These are phyloP conservation scores for Cephus pygmeus DNA, from an alignment of 2,888 invertebrate genomes.

Conservation along the genomic window DNA sequence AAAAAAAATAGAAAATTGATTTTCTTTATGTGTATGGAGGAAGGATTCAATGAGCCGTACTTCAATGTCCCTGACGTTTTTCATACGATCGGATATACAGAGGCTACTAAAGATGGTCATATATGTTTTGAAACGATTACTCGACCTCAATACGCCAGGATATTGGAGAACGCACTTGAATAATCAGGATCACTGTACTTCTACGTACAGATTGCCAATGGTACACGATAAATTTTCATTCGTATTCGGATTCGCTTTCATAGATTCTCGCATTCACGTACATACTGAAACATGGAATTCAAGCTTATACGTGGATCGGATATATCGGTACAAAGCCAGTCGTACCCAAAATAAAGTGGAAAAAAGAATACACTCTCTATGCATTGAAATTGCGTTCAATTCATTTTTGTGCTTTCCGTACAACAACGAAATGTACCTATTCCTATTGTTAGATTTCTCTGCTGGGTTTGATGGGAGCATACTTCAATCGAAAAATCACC, in stretches of 20 bases:
- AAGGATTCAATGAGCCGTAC: not conserved
- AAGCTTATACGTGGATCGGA: not conserved
- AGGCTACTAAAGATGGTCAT: not conserved
- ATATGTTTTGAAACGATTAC: not conserved
- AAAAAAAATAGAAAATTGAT: too few relatives aligned
- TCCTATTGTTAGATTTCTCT: not conserved
- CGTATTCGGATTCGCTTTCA: not conserved
- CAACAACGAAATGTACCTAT: not conserved
- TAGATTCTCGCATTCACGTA: not conserved
- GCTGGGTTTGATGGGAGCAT: not conserved
- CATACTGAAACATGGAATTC: not conserved
- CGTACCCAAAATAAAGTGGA: not conserved
- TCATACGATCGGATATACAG: not conserved
- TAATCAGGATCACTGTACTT: not conserved
- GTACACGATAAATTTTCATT: not conserved
- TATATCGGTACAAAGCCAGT: not conserved
- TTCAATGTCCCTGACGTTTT: not conserved
- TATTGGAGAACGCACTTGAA: not conserved
- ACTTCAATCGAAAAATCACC: not conserved
- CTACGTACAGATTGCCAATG: not conserved
- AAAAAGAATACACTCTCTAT: not conserved
- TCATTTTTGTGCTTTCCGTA: not conserved
- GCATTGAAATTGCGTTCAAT: not conserved
- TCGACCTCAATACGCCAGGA: not conserved
- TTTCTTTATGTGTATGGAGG: not conserved